phyloP scores from a whole-genome alignment of 1,140 invertebrate genomes.

The Drosophila biarmipes region DNA sequence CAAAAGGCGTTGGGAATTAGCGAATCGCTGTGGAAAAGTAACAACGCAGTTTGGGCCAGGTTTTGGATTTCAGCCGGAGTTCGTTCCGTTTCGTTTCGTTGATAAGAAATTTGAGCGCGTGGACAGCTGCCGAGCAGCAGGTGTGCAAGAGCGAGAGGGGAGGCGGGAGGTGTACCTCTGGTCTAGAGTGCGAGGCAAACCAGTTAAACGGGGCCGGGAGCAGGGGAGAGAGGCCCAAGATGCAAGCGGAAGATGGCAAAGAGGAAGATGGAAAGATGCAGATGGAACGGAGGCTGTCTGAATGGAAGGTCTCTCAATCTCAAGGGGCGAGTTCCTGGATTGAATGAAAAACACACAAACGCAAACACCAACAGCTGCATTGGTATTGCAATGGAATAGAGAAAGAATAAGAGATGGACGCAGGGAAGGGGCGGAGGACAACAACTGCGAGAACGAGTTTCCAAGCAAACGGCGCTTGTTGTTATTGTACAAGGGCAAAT shows the following conservation, averaged over 20 bases:
- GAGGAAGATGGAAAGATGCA: slow-evolving; percentile 12
- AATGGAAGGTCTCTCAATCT: slow-evolving; percentile 53
- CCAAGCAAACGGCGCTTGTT: slow-evolving; percentile 37
- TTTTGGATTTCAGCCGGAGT: slow-evolving; percentile 34
- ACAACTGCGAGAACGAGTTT: slow-evolving; percentile 39
- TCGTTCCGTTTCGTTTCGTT: slow-evolving; percentile 36
- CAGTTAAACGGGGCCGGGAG: slow-evolving; percentile 68
- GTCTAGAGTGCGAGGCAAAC: slow-evolving; percentile 49
- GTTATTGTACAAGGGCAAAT: slow-evolving; percentile 70
- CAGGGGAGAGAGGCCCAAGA: slow-evolving; percentile 32
- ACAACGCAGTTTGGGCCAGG: slow-evolving; percentile 53
- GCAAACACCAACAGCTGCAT: slow-evolving; percentile 7
- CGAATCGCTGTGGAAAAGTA: slow-evolving; percentile 41
- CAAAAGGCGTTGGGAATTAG: slow-evolving; percentile 47
- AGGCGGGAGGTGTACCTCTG: slow-evolving; percentile 8
- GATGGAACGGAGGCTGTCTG: slow-evolving; percentile 51
- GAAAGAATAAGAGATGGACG: slow-evolving; percentile 13
- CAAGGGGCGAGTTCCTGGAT: slow-evolving; percentile 40
- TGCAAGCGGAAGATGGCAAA: slow-evolving; percentile 20
- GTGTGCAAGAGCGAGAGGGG: slow-evolving; percentile 47
- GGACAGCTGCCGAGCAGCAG: slow-evolving; percentile 71
- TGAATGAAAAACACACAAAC: slow-evolving; percentile 55
- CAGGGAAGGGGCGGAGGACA: neutral
- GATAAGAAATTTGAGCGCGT: slow-evolving; percentile 72
- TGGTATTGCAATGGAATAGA: slow-evolving; percentile 35